A percentile compares a stretch with the other conserved stretches of the same genome.
Evolutionary conservation across 2,888 invertebrate species (phyloP).

Genomic region (Torymus aiolomorphi): DNA sequence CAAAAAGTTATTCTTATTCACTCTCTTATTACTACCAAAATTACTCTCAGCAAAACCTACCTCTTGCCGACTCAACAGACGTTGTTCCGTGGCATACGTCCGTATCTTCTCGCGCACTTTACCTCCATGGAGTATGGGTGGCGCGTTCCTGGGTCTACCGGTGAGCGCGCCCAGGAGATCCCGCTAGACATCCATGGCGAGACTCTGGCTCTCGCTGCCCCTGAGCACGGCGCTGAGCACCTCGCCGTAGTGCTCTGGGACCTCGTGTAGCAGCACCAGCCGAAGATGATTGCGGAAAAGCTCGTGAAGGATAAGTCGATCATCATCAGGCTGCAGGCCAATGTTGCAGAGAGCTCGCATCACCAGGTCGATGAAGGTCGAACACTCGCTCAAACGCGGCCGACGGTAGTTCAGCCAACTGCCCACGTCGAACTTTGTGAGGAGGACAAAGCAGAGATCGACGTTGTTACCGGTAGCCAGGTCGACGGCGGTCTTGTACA

Average conservation of each 20-base stretch:
- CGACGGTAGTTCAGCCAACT: constrained; percentile 81
- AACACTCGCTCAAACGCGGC: constrained; percentile 82
- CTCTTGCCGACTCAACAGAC: constrained; percentile 80
- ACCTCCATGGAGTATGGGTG: constrained; percentile 65
- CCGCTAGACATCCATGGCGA: constrained; percentile 80
- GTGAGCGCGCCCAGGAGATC: constrained; percentile 81
- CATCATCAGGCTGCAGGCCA: constrained; percentile 79
- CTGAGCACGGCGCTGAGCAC: constrained; percentile 82
- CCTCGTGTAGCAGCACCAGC: constrained; percentile 82
- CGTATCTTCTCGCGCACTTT: constrained; percentile 78
- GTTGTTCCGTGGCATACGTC: constrained; percentile 81
- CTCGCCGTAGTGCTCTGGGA: constrained; percentile 87
- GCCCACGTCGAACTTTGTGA: constrained; percentile 87
- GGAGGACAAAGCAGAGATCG: constrained; percentile 83
- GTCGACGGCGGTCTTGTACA: constrained; percentile 82
- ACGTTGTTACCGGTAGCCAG: constrained; percentile 78
- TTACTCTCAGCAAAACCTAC: constrained; percentile 61
- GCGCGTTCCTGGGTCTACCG: constrained; percentile 70
- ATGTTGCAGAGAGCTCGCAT: constrained; percentile 81
- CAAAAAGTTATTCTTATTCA: background rate
- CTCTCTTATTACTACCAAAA: no score
- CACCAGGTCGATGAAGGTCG: constrained; percentile 81
- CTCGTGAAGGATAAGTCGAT: constrained; percentile 79
- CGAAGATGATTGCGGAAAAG: constrained; percentile 83
- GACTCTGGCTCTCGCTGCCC: constrained; percentile 78